Conservation (phyloP, 1,140 invertebrate genomes). For the Daktulosphaira vitifoliae region DNA sequence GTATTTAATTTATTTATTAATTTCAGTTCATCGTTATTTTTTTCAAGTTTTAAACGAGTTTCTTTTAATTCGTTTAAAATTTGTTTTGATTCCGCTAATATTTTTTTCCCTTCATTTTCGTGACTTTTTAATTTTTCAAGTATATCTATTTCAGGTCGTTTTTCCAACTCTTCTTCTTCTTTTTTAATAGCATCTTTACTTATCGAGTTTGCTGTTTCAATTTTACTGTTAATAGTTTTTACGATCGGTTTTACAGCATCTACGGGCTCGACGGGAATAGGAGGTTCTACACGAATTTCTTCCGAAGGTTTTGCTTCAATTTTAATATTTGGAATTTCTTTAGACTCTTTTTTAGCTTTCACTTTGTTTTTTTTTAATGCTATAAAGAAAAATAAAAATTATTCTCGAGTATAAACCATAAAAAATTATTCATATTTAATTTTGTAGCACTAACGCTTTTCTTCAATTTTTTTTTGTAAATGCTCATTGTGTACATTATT, state of each 20-base stretch:
- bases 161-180: slow-evolving; percentile 48
- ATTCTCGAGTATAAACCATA: too few relatives aligned
- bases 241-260: slow-evolving; percentile 8
- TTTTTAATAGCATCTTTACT: slow-evolving; percentile 47
- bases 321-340: not conserved
- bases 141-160: slow-evolving; percentile 47
- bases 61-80: slow-evolving; percentile 50
- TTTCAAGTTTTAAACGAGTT: slow-evolving; percentile 41
- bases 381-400: too few relatives aligned
- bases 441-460: too few relatives aligned
- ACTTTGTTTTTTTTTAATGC: too few relatives aligned
- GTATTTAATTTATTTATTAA: slow-evolving; percentile 35
- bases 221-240: slow-evolving; percentile 34
- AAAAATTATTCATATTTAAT: too few relatives aligned
- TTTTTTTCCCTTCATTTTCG: slow-evolving; percentile 49
- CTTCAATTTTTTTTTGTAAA: not conserved
- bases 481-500: not conserved
- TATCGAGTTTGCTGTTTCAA: slow-evolving; percentile 42
- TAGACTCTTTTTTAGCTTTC: too few relatives aligned
- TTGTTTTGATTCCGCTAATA: slow-evolving; percentile 51
- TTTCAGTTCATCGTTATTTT: slow-evolving; percentile 42
- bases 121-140: slow-evolving; percentile 51
- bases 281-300: slow-evolving; percentile 34
- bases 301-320: slow-evolving; percentile 14
- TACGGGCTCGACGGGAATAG: slow-evolving; percentile 24